Percentiles rank a stretch among this genome's conserved stretches.
These are phyloP conservation scores for Carollia perspicillata DNA, from an alignment of 2,113 vertebrate genomes.

Conservation along the genomic window DNA sequence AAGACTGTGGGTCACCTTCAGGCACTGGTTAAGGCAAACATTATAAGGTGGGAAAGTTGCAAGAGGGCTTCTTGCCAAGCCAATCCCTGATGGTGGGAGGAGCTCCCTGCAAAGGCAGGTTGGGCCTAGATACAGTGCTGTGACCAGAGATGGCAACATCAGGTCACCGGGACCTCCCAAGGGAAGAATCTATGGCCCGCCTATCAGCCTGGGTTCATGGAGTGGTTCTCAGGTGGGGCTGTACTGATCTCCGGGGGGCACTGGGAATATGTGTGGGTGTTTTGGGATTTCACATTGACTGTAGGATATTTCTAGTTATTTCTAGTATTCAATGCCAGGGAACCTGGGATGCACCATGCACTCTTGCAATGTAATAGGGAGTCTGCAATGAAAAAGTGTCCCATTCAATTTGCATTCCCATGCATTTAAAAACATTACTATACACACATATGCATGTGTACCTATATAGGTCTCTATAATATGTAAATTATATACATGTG, in stretches of 20 bases:
- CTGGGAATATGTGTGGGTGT: neutral
- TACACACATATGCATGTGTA: too few relatives aligned
- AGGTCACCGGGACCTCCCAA: neutral
- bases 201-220: neutral
- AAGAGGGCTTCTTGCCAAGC: neutral
- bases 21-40: neutral
- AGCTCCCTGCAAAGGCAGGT: neutral
- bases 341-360: neutral
- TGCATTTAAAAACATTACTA: neutral
- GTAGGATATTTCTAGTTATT: neutral
- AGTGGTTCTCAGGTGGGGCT: neutral
- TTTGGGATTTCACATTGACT: neutral
- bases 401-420: neutral
- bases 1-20: neutral
- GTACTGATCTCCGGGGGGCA: neutral
- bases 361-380: neutral
- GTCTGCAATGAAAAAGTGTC: neutral
- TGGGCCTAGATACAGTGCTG: neutral
- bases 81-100: neutral
- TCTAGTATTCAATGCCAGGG: neutral
- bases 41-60: neutral
- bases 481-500: neutral
- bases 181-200: too few relatives aligned
- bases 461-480: neutral
- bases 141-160: rapidly evolving